phyloP scores from a whole-genome alignment of 2,888 invertebrate species.

The Camponotus fellah region DNA sequence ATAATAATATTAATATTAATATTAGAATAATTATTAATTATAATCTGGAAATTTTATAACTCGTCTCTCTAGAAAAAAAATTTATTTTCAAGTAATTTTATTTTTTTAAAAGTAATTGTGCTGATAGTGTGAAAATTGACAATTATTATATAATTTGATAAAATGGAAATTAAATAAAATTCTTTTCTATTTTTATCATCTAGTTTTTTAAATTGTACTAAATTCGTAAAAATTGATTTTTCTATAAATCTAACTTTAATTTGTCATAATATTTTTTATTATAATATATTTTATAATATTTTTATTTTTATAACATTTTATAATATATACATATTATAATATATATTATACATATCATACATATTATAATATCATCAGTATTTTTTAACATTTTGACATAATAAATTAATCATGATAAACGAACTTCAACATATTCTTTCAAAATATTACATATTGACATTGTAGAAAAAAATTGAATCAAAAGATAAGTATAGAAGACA shows the following conservation, averaged over 20 bases:
- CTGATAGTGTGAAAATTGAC: no score
- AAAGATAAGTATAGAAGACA: constrained; percentile 55
- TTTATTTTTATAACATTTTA: no score
- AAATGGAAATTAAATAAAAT: no score
- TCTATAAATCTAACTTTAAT: background rate
- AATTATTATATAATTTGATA: no score
- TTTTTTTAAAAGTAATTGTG: no score
- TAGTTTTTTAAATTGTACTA: background rate
- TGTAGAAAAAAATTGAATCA: background rate
- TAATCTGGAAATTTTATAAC: no score
- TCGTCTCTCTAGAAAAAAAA: no score
- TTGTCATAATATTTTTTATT: background rate
- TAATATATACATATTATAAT: no score
- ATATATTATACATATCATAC: background rate
- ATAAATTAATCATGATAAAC: background rate
- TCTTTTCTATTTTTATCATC: no score
- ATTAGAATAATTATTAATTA: no score
- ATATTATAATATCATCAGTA: background rate
- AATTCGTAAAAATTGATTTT: background rate
- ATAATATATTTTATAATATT: background rate
- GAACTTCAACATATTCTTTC: background rate
- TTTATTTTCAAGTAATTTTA: no score
- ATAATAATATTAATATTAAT: no score
- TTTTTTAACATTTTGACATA: background rate
- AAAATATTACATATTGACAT: background rate